These are phyloP conservation scores for Leucania comma DNA, from an alignment of 2,888 invertebrate genomes.

Conservation along the genomic window DNA sequence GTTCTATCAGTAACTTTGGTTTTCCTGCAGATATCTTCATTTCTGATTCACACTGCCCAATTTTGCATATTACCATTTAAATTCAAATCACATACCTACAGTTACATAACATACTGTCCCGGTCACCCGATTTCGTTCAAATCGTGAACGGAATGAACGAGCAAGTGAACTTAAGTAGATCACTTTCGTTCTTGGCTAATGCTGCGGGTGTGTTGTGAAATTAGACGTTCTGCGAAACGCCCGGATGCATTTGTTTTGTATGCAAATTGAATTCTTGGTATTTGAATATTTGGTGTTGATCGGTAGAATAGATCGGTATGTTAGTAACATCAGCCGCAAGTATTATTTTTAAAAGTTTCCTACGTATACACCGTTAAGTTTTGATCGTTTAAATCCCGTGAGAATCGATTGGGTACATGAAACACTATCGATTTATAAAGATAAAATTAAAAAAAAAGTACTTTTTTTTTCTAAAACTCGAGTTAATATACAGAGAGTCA, in stretches of 20 bases:
- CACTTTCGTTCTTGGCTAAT: conserved; percentile 57
- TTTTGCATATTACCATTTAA: background rate
- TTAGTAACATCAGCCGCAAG: background rate
- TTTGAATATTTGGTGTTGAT: conserved; percentile 38
- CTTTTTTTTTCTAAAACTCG: no score
- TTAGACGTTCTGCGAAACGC: conserved; percentile 40
- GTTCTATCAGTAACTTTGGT: no score
- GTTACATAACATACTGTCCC: conserved; percentile 37
- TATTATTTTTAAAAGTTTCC: no score
- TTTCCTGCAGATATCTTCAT: no score
- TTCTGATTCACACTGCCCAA: no score
- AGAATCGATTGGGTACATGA: no score
- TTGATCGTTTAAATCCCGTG: no score
- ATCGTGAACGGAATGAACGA: conserved; percentile 53
- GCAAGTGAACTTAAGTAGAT: conserved; percentile 42
- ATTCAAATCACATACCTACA: conserved; percentile 55
- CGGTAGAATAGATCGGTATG: background rate
- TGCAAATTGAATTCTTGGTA: conserved; percentile 40
- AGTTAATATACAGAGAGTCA: no score
- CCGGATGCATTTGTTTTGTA: conserved; percentile 46
- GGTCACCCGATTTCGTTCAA: conserved; percentile 56
- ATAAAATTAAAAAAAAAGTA: no score
- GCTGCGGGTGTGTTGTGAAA: conserved; percentile 50
- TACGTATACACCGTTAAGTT: no score
- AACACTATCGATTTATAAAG: no score